Percentiles rank a stretch among this genome's conserved stretches.
Evolutionary conservation across 2,888 invertebrate genomes (phyloP).

Genomic region (Seira sanloemensis): DNA sequence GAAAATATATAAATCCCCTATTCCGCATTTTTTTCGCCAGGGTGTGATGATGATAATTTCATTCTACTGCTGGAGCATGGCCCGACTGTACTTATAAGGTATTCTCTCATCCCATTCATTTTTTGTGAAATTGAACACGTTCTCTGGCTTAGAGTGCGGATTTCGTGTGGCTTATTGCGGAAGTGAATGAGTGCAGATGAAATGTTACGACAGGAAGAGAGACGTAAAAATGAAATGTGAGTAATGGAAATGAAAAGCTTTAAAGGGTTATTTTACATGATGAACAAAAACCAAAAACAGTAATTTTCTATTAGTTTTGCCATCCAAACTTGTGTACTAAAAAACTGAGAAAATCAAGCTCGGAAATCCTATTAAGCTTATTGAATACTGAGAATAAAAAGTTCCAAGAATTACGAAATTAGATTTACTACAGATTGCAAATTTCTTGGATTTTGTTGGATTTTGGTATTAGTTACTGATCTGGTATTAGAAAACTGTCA

Average conservation of each 20-base stretch:
- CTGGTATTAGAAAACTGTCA: no score
- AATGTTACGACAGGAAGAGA: slow-evolving; percentile 10
- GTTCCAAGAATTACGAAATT: neutral
- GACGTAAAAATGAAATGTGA: slow-evolving; percentile 3
- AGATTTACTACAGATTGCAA: no score
- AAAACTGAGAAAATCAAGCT: neutral
- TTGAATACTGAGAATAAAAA: no score
- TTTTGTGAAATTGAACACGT: slow-evolving; percentile 61
- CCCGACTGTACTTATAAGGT: neutral
- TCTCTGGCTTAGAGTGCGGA: slow-evolving; percentile 53
- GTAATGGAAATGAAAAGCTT: slow-evolving; percentile 4
- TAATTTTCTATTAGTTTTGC: neutral
- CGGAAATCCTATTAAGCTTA: neutral
- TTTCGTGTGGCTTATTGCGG: slow-evolving; percentile 53
- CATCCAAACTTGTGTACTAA: neutral
- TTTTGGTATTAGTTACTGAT: no score
- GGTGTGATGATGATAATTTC: slow-evolving; percentile 26
- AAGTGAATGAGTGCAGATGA: slow-evolving; percentile 34
- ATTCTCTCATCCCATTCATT: slow-evolving; percentile 25
- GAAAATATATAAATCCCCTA: slow-evolving; percentile 46
- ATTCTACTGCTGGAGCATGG: slow-evolving; percentile 1
- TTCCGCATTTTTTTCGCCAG: slow-evolving; percentile 31
- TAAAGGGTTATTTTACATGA: neutral
- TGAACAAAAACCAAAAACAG: neutral
- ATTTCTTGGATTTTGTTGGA: no score